Base-by-base conservation (phyloP, 2,888 invertebrate genomes). In the Julus scandinavius region DNA sequence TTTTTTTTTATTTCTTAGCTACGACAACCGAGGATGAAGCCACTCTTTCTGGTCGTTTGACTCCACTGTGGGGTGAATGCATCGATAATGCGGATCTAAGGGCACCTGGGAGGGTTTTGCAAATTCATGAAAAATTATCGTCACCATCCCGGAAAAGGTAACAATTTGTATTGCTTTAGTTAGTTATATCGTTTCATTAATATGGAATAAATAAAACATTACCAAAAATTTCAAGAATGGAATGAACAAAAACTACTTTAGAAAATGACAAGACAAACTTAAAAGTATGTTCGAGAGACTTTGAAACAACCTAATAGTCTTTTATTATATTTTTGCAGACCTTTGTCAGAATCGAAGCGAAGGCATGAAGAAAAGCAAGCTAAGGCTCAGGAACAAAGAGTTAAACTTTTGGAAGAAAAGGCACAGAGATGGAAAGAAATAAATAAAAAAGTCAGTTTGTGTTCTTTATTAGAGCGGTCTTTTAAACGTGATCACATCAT, bases 111-210 rank as follows among this genome's bases (percentile, higher is more conserved):
- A 94, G 98, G 88, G 98, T 97, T 0, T 95, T 97, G 89, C 97
- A 98, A 90, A 93, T 99, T 85, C 98, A 98, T 92, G 97, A 98
- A 90, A 99, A 98, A 92, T 93, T 99, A 0, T 97, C 97, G 0
- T 97, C 97, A 86, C 98, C 98, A 0, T 96, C 97, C 0, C 94
- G 97, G n/a, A 94, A 96, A 88, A 94, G 96, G 72, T 87, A 15
- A 80, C 38, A 13, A 38, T 63, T 63, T 63, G 20, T 13, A 40
- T n/a, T 6, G 15, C 54, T 3, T 49, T 63, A 72, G n/a, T 72
- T 7, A 72, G n/a, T 20, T 29, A 29, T 29, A 29, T 29, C 29
- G 29, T 29, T 29, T 29, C 29, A 29, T 29, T 29, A 29, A 29
- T 1, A 1, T 29, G 1, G 29, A 29, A 29, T 29, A 29, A 29